Evolutionary conservation across 2,113 vertebrate species (phyloP).

Genomic region (Tringa solitaria): DNA sequence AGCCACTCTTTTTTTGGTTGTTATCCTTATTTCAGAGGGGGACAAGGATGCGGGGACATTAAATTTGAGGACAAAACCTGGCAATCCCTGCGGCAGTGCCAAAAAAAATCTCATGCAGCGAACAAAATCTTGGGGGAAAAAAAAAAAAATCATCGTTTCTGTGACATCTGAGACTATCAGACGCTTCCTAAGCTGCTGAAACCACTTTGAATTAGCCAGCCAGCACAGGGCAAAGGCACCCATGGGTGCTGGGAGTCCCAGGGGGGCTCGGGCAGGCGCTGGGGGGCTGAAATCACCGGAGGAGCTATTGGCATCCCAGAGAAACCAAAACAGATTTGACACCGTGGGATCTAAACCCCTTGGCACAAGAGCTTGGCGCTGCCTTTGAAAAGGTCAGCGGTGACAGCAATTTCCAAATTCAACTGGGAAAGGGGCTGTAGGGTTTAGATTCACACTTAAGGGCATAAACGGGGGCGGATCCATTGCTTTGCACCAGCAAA

Average conservation of each 20-base stretch:
- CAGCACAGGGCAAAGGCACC: background rate
- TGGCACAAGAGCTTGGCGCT: background rate
- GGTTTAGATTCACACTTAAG: background rate
- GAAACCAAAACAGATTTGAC: background rate
- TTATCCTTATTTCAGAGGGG: background rate
- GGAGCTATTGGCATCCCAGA: background rate
- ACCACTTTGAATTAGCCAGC: background rate
- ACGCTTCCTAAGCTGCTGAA: background rate
- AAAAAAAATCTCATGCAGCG: fast-evolving
- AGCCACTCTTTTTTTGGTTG: fast-evolving
- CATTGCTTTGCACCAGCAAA: background rate
- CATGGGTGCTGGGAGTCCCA: background rate
- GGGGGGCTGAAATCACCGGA: fast-evolving
- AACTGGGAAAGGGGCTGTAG: background rate
- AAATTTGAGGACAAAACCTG: background rate
- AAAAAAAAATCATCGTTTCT: background rate
- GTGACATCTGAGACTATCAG: background rate
- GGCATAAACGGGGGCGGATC: background rate
- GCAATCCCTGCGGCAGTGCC: background rate
- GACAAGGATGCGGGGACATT: background rate
- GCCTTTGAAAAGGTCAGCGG: background rate
- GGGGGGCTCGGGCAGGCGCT: fast-evolving
- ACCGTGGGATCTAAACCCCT: background rate
- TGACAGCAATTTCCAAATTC: background rate
- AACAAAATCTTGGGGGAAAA: background rate